Evolutionary conservation across 2,797 vertebrate genomes (phyloP), one percentile per base, ranked within the genome.

Genomic region (Parotocinclus haroldoi): DNA sequence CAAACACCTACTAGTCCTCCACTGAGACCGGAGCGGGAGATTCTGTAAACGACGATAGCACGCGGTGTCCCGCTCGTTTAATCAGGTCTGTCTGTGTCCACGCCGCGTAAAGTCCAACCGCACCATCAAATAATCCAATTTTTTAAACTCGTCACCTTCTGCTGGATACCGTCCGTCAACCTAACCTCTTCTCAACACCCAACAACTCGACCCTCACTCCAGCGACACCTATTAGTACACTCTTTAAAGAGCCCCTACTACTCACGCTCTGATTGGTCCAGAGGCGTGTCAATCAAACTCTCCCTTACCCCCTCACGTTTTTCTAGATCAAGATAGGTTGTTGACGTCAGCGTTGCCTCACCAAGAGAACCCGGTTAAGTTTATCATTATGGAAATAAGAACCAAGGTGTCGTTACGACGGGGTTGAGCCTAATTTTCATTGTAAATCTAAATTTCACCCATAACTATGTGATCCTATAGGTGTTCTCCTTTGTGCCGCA

Each of bases 131-230:
- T 79, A 82, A 69, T 85, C 83, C 69, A 81, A 79, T 77, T 79
- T 81, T 72, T 75, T 73, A 62, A 89, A 91, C 89, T 92, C 89
- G 89, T 88, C 90, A 90, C 88, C 91, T 88, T 91, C 88, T 88
- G 86, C 85, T 91, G 89, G 86, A 86, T 85, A 84, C 86, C 88
- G 87, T 83, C 84, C 84, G 78, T 79, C 85, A 89, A 88, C 84
- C 87, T 77, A 89, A 81, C 86, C 10, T 79, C 68, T 66, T 65
- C 36, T 71, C 69, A 67, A 80, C 76, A 72, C 53, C 73, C 80
- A 72, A 64, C 73, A 49, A 62, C 17, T 78, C 63, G 36, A 74
- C 88, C 88, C 88, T 81, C 88, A 90, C 81, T 81, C 81, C 66
- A 46, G 80, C 80, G 77, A 83, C 79, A 77, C 58, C 83, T 77